Conservation (phyloP, 2,888 invertebrate species). For the Drosophila helvetica region DNA sequence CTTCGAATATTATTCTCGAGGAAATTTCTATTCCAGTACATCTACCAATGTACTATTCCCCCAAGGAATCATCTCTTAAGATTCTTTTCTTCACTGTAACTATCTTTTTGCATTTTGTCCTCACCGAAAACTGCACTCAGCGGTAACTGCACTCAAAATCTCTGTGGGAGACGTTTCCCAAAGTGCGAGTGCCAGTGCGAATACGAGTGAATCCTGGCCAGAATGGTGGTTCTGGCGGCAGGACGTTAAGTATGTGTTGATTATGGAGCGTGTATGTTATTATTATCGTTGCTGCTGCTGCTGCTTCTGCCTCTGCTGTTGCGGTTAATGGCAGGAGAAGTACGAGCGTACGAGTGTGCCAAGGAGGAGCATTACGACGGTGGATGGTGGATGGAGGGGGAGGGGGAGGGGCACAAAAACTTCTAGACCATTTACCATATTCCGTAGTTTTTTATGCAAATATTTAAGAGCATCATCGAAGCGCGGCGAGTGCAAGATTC, state of each 20-base stretch:
- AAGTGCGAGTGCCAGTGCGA: neutral
- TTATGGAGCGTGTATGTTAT: constrained; percentile 65
- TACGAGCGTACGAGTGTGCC: neutral
- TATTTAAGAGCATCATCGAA: constrained; percentile 80
- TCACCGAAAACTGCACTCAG: neutral
- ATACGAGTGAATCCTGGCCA: constrained; percentile 14
- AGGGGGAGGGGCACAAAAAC: constrained; percentile 29
- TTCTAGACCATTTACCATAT: constrained; percentile 79
- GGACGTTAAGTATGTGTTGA: constrained; percentile 72
- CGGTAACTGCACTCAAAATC: constrained; percentile 4
- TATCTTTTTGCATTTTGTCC: neutral
- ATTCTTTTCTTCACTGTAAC: neutral
- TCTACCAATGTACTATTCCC: too few species aligned
- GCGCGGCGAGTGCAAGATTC: constrained; percentile 64
- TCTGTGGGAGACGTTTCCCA: neutral
- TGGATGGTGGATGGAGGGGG: too few species aligned
- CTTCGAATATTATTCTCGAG: too few species aligned
- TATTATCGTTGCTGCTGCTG: constrained; percentile 49
- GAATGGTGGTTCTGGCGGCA: constrained; percentile 49
- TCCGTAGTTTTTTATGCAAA: constrained; percentile 77
- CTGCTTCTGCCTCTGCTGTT: constrained; percentile 22
- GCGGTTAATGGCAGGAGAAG: constrained; percentile 68
- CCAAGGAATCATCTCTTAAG: neutral
- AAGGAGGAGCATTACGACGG: neutral
- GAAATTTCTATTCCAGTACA: too few species aligned